phyloP scores from a whole-genome alignment of 2,797 vertebrate species.

The Heterohyrax brucei region DNA sequence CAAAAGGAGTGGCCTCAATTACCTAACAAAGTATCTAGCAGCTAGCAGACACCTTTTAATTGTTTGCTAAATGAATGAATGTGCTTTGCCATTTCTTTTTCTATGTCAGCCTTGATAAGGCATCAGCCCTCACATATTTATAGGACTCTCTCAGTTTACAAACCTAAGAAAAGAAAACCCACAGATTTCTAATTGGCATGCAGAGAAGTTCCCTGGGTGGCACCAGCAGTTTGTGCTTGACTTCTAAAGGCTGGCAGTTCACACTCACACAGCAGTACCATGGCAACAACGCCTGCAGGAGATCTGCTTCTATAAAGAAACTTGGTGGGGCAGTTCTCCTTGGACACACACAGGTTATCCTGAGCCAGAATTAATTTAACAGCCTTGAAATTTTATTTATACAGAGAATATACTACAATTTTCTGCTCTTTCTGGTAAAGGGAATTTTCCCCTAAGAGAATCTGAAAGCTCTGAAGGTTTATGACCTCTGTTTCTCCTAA shows the following conservation, averaged over 20 bases:
- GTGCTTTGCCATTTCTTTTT: constrained; percentile 1
- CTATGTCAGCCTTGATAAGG: background rate
- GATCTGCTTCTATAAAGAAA: background rate
- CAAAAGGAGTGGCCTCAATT: background rate
- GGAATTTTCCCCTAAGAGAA: background rate
- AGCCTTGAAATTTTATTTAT: background rate
- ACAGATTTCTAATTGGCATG: background rate
- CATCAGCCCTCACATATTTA: background rate
- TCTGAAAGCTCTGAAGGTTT: background rate
- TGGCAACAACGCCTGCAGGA: background rate
- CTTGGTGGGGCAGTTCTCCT: background rate
- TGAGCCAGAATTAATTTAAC: background rate
- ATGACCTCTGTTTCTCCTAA: background rate
- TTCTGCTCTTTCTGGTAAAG: background rate
- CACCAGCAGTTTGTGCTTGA: background rate
- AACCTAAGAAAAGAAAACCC: background rate
- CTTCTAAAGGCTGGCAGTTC: background rate
- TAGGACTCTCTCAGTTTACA: background rate
- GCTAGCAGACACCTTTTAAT: background rate
- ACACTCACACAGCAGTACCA: background rate
- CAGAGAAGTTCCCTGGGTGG: background rate
- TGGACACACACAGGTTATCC: too few species aligned
- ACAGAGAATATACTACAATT: background rate
- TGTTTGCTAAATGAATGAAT: background rate
- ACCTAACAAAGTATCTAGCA: background rate